Conservation (phyloP, 1,140 invertebrate genomes). For the Oscheius sp. region DNA sequence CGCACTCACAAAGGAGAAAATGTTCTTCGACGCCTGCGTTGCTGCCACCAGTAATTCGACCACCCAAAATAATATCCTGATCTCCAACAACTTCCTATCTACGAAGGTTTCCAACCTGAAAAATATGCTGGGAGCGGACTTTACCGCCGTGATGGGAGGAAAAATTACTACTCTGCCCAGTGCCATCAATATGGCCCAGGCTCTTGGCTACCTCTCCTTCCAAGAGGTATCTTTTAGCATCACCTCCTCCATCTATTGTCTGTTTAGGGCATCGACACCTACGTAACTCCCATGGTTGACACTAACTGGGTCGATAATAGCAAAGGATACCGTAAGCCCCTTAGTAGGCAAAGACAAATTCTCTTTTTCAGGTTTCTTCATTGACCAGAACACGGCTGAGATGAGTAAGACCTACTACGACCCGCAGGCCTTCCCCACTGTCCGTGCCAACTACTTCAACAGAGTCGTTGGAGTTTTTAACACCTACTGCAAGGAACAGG, state of each 20-base stretch:
- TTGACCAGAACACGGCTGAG: slow-evolving; percentile 35
- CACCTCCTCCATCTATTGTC: too few species aligned
- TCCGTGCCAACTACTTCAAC: slow-evolving; percentile 2
- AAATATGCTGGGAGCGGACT: background rate
- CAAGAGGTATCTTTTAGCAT: too few species aligned
- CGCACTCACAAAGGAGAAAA: slow-evolving; percentile 26
- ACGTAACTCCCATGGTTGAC: slow-evolving; percentile 36
- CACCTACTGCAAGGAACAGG: slow-evolving; percentile 18
- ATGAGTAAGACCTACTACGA: slow-evolving; percentile 29
- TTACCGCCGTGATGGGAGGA: slow-evolving; percentile 20
- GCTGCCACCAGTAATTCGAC: background rate
- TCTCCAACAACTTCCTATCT: slow-evolving; percentile 17
- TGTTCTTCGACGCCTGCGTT: slow-evolving; percentile 30
- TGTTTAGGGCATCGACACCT: too few species aligned
- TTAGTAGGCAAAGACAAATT: too few species aligned
- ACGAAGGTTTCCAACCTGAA: slow-evolving; percentile 11
- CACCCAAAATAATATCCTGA: slow-evolving; percentile 2
- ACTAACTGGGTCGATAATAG: slow-evolving; percentile 37
- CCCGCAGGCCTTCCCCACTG: slow-evolving; percentile 19
- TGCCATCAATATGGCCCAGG: slow-evolving; percentile 6
- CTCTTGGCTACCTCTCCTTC: slow-evolving; percentile 36
- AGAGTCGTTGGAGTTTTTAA: background rate
- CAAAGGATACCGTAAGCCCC: slow-evolving; percentile 33
- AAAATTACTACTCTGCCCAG: background rate
- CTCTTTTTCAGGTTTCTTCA: too few species aligned